Evolutionary conservation across 2,113 vertebrate species (phyloP), one percentile per base, ranked within the genome.

Genomic region (Apteryx owenii): DNA sequence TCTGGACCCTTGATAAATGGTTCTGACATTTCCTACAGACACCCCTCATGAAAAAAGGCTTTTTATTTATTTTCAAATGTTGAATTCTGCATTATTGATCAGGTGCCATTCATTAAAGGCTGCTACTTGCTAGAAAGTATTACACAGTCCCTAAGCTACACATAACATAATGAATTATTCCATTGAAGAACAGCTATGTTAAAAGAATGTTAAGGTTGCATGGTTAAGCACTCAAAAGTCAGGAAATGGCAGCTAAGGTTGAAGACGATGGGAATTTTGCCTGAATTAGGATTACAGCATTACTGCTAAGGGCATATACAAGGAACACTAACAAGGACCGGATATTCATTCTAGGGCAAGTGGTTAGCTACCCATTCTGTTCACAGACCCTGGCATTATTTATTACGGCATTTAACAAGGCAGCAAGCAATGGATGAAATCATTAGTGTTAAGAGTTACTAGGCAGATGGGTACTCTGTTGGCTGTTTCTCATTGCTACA

Each of bases 11-110:
- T 97, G 96, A 97, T 97, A 95, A 97, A 98, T 97, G 94, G 28
- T 90, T 97, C 96, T 98, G 97, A 97, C 95, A 95, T 98, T 98
- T 97, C 80, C 90, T 94, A 83, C 77, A 96, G 96, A 94, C 91
- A 89, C 42, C 62, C 56, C 36, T 62, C 92, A 93, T 10, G 38
- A 90, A 96, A 60, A 95, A 94, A 94, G 79, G 28, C 80, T 96
- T 97, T 97, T 83, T 96, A 95, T 97, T 97, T 98, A 92, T 97
- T 97, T 95, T 98, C 88, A 94, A 69, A 90, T 95, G 93, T 85
- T 97, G 88, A 95, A 96, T 88, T 94, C 95, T 92, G 81, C 95
- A 95, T 96, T 97, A 97, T 97, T 95, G 97, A 97, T 98, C 94
- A 96, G 89, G 42, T 83, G 85, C 92, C 94, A 97, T 97, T 97